These are phyloP conservation scores for Pipistrellus nathusii DNA, from an alignment of 2,797 vertebrate species.

Conservation along the genomic window DNA sequence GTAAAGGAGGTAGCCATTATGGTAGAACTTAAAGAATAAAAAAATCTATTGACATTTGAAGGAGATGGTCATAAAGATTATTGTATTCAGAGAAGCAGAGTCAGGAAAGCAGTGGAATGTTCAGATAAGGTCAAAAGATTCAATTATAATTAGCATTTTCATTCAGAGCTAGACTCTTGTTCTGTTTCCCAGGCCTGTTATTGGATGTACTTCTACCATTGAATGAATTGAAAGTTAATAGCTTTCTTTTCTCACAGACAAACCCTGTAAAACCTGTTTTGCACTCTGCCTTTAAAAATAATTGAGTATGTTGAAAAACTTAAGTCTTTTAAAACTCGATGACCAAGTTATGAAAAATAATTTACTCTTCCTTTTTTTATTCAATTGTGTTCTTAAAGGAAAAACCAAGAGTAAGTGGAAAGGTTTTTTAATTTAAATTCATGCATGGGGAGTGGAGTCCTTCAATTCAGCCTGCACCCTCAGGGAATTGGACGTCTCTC, in stretches of 20 bases:
- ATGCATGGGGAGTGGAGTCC: no score
- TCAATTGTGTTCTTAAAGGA: constrained; percentile 24
- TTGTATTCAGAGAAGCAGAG: constrained; percentile 30
- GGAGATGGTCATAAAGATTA: background rate
- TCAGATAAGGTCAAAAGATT: constrained; percentile 63
- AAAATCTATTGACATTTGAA: background rate
- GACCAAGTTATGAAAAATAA: constrained; percentile 57
- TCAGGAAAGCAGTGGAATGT: constrained; percentile 35
- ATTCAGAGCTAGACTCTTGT: constrained; percentile 53
- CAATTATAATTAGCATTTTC: constrained; percentile 67
- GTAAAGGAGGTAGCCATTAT: background rate
- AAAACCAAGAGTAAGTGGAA: constrained; percentile 40
- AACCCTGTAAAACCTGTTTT: constrained; percentile 74
- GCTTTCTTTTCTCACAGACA: constrained; percentile 68
- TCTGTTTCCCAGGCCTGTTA: constrained; percentile 71
- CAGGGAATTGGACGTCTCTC: no score
- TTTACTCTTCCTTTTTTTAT: background rate
- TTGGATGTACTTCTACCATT: constrained; percentile 46
- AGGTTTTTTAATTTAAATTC: background rate
- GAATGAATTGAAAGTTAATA: constrained; percentile 75
- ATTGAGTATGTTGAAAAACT: constrained; percentile 59
- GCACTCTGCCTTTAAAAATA: constrained; percentile 71
- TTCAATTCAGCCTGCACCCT: no score
- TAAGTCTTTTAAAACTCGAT: constrained; percentile 69
- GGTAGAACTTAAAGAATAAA: constrained; percentile 31